phyloP scores from a whole-genome alignment of 2,888 invertebrate genomes.

The Parochlus steinenii region DNA sequence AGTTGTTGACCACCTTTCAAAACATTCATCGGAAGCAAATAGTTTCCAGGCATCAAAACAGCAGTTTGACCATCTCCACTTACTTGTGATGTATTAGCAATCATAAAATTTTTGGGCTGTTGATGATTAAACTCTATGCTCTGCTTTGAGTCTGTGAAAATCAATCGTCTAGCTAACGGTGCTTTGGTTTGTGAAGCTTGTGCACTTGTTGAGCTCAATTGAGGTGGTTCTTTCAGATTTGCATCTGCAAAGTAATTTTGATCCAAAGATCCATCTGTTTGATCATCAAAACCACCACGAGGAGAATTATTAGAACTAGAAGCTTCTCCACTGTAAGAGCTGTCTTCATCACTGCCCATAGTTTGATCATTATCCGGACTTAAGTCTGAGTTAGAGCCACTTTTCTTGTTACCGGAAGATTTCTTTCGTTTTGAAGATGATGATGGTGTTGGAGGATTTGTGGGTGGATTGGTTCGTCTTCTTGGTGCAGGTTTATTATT shows the following conservation, averaged over 20 bases:
- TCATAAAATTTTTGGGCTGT: slow-evolving; percentile 2
- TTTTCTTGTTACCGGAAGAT: slow-evolving; percentile 39
- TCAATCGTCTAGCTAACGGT: slow-evolving; percentile 3
- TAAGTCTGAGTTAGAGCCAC: slow-evolving; percentile 17
- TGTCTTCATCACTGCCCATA: slow-evolving; percentile 54
- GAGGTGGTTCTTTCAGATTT: slow-evolving; percentile 33
- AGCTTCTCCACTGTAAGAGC: slow-evolving; percentile 29
- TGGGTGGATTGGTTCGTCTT: slow-evolving; percentile 54
- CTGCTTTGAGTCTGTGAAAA: slow-evolving; percentile 2
- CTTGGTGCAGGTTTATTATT: slow-evolving; percentile 69
- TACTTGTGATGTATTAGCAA: not conserved
- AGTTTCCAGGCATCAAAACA: slow-evolving; percentile 54
- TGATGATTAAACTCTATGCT: not conserved
- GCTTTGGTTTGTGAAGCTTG: slow-evolving; percentile 18
- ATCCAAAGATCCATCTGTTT: slow-evolving; percentile 11
- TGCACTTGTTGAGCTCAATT: slow-evolving; percentile 27
- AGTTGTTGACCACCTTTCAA: slow-evolving; percentile 56
- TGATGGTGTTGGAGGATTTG: slow-evolving; percentile 50
- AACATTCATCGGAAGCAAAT: slow-evolving; percentile 52
- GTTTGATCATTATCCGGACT: slow-evolving; percentile 51
- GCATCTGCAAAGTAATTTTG: slow-evolving; percentile 24
- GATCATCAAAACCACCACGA: slow-evolving; percentile 18
- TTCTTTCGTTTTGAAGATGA: slow-evolving; percentile 54
- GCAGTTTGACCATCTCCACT: no score
- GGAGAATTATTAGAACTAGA: slow-evolving; percentile 29